Evolutionary conservation across 2,113 vertebrate genomes (phyloP), one percentile per base, ranked within the genome.

Genomic region (Albula goreensis): DNA sequence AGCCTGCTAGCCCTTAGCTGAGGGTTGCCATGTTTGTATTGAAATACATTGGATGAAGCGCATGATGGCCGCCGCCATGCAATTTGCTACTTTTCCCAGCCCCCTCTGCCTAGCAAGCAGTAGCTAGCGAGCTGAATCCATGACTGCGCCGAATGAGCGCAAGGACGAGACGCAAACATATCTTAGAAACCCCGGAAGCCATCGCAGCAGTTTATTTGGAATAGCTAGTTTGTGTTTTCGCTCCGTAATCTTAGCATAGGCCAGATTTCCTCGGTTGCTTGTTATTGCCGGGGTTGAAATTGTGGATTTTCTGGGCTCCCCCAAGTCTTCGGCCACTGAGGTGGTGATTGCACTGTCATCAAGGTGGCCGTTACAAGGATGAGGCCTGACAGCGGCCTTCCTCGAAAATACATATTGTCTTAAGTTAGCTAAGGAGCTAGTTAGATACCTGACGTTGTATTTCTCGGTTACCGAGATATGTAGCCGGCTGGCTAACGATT

Each of bases 341-440:
- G 70, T 80, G 89, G 83, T 86, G 86, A 94, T 89, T 92, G 94
- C 92, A 92, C 91, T 95, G 94, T 95, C 94, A 94, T 93, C 90
- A 90, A 92, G 90, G 91, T 82, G 80, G 79, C 86, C 86, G 85
- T 85, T 79, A 86, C 89, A n/a, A 92, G 91, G 92, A 82, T 89
- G 86, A 93, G 94, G 94, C 93, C 94, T 92, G 51, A 25, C n/a
- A n/a, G 12, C 31, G 80, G 80, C 80, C 80, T 81, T 53, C 80
- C 56, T n/a, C 15, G 3, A 10, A 49, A 79, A 79, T 10, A 50
- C 11, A 48, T 41, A 41, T 41, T 41, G 1, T 11, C 2, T 50
- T 79, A 50, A 31, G 50, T 50, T 50, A 19, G 48, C 84, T 87
- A 87, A 91, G 90, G 53, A 52, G 85, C 82, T 49, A 9, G 9